Evolutionary conservation across 92 coral and sea anemone genomes (phyloP).

Genomic region (Parazoanthus swiftii): DNA sequence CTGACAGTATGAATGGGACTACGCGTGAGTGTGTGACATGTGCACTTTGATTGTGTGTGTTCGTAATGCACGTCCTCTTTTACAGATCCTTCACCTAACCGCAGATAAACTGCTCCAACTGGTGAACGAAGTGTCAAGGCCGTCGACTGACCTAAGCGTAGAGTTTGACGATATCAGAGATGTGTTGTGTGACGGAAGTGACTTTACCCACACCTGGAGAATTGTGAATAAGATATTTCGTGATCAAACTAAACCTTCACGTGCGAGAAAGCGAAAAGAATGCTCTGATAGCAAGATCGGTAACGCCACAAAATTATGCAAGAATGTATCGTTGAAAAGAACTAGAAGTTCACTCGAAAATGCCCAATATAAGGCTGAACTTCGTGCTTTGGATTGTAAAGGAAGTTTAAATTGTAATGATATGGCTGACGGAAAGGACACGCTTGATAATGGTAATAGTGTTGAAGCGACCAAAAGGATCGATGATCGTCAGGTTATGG

Average conservation of each 20-base stretch:
- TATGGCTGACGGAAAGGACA: neutral
- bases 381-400: neutral
- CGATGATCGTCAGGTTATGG: neutral
- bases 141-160: neutral
- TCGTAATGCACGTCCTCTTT: neutral
- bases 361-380: neutral
- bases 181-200: neutral
- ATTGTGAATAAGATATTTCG: neutral
- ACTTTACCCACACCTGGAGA: neutral
- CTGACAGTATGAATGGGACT: neutral
- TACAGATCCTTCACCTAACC: slow-evolving; percentile 24
- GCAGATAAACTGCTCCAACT: slow-evolving; percentile 24
- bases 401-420: neutral
- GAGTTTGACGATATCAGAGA: slow-evolving; percentile 32
- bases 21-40: neutral
- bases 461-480: neutral
- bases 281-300: neutral
- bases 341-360: neutral
- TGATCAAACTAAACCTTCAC: neutral
- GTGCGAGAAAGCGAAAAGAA: neutral
- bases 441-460: neutral
- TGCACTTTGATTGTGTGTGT: neutral
- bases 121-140: neutral
- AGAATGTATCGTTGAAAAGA: neutral
- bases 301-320: neutral